Evolutionary conservation across 2,113 vertebrate species (phyloP).

Genomic region (Anseranas semipalmata): DNA sequence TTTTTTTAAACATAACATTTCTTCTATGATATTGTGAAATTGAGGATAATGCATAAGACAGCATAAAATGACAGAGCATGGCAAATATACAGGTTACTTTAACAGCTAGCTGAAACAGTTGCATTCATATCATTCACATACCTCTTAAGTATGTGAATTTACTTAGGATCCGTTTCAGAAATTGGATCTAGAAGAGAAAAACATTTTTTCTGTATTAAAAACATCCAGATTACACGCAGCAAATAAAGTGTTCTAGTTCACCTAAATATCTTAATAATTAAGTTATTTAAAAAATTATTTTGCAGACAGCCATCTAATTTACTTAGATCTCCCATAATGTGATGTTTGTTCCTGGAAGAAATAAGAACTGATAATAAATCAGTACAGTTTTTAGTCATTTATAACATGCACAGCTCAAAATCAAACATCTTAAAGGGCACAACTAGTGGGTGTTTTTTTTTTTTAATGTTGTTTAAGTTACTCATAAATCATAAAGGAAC

Average conservation of each 20-base stretch:
- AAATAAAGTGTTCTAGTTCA: neutral
- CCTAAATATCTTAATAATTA: neutral
- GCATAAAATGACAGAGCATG: neutral
- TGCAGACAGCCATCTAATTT: neutral
- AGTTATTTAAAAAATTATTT: neutral
- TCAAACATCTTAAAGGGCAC: neutral
- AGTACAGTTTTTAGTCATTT: neutral
- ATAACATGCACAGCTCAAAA: neutral
- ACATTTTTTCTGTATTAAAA: neutral
- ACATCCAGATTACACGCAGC: neutral
- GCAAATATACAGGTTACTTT: neutral
- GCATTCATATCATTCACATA: neutral
- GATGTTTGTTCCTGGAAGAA: neutral
- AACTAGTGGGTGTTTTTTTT: too few relatives aligned
- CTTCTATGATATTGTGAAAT: neutral
- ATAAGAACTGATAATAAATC: fast-evolving
- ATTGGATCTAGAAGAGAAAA: neutral
- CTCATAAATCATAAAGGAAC: neutral
- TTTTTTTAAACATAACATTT: neutral
- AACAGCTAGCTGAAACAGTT: neutral
- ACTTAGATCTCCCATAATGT: neutral
- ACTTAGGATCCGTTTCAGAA: neutral
- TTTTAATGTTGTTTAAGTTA: too few relatives aligned
- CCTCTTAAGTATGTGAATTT: fast-evolving
- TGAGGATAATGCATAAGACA: neutral